phyloP scores from a whole-genome alignment of 2,888 invertebrate genomes.

The Synanthedon tipuliformis region DNA sequence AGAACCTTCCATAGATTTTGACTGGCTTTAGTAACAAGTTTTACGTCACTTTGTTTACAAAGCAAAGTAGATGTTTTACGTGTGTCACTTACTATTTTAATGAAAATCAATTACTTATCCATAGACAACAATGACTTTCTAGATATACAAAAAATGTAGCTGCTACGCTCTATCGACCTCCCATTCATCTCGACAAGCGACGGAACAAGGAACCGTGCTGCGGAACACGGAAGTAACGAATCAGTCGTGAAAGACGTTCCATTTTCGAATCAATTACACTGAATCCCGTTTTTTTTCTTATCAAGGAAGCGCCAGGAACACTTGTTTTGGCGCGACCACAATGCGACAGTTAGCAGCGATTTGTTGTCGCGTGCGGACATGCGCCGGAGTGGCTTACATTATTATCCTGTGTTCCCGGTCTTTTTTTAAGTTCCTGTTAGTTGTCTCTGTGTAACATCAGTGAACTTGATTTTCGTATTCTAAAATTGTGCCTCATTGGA shows the following conservation, averaged over 20 bases:
- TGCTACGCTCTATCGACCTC: not conserved
- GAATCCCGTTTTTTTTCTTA: slow-evolving; percentile 5
- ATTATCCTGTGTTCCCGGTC: not conserved
- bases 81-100: not conserved
- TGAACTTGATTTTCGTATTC: not conserved
- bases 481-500: not conserved
- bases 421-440: not conserved
- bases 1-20: not conserved
- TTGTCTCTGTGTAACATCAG: not conserved
- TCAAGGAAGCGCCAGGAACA: slow-evolving; percentile 16
- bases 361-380: slow-evolving; percentile 26
- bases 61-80: not conserved
- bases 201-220: slow-evolving; percentile 17
- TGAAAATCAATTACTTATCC: not conserved
- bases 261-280: slow-evolving; percentile 4
- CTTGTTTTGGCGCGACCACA: slow-evolving; percentile 1
- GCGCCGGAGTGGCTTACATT: slow-evolving; percentile 2
- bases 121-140: not conserved
- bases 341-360: slow-evolving; percentile 23
- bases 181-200: slow-evolving; percentile 9
- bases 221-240: slow-evolving; percentile 18
- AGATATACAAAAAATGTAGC: not conserved
- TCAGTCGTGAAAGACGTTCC: not conserved
- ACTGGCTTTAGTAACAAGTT: not conserved
- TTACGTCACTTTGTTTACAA: not conserved